Conservation (phyloP, 2,888 invertebrate genomes). For the Cyclophora punctaria region DNA sequence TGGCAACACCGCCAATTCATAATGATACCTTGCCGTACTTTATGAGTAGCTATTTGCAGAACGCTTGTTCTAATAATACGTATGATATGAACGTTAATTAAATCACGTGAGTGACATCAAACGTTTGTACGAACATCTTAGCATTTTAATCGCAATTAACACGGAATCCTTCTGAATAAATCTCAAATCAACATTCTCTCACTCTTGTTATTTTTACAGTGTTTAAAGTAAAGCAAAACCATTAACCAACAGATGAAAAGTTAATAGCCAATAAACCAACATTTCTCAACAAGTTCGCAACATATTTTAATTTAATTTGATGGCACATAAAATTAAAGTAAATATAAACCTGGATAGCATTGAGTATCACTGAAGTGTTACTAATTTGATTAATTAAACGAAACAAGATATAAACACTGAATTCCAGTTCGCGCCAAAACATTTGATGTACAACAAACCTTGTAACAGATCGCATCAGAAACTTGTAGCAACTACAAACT, state of each 20-base stretch:
- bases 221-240: no score
- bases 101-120: no score
- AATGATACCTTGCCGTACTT: not conserved
- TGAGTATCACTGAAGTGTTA: slow-evolving; percentile 27
- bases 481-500: slow-evolving; percentile 37
- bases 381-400: slow-evolving; percentile 38
- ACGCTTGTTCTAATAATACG: not conserved
- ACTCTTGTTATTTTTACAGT: no score
- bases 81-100: no score
- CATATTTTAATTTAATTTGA: not conserved
- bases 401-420: slow-evolving; percentile 34
- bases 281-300: no score
- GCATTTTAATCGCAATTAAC: no score
- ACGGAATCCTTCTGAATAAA: no score
- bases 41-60: not conserved
- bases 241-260: no score
- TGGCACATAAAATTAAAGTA: slow-evolving; percentile 3
- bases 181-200: no score
- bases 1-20: not conserved
- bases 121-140: no score
- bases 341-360: slow-evolving; percentile 17
- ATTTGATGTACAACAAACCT: slow-evolving; percentile 11
- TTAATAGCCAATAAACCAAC: no score
- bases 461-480: slow-evolving; percentile 7
- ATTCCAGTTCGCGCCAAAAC: slow-evolving; percentile 35